Percentiles rank a stretch among this genome's conserved stretches.
Conservation (phyloP, 2,888 invertebrate species). For the Drosophila kanekoi region DNA sequence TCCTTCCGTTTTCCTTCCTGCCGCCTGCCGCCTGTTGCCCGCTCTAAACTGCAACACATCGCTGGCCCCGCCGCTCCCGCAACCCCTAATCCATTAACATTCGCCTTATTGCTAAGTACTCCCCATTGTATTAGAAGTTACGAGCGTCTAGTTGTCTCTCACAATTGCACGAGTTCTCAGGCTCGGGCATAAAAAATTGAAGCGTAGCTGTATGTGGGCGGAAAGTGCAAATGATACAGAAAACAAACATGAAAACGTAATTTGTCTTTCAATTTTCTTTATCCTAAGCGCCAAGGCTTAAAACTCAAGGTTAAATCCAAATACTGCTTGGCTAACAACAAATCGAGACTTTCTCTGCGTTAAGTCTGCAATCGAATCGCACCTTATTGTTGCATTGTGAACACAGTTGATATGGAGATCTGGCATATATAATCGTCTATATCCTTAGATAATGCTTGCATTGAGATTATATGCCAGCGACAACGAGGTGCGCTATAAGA, state of each 20-base stretch:
- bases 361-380: too few relatives aligned
- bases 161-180: constrained; percentile 39
- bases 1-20: constrained; percentile 18
- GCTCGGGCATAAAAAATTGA: constrained; percentile 23
- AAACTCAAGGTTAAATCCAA: constrained; percentile 12
- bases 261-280: constrained; percentile 40
- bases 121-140: constrained; percentile 55
- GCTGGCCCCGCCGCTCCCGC: not conserved
- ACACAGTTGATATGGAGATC: too few relatives aligned
- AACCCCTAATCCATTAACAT: constrained; percentile 60
- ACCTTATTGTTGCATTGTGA: too few relatives aligned
- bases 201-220: not conserved
- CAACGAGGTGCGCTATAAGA: too few relatives aligned
- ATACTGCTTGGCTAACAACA: too few relatives aligned
- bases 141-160: constrained; percentile 41
- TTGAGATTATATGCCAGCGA: too few relatives aligned
- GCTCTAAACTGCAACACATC: constrained; percentile 41
- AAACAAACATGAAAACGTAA: constrained; percentile 46
- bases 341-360: too few relatives aligned
- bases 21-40: constrained; percentile 5
- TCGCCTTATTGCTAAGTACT: constrained; percentile 55
- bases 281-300: constrained; percentile 20
- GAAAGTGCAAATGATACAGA: constrained; percentile 24
- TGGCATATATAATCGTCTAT: too few relatives aligned
- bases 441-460: too few relatives aligned